A percentile compares a stretch with the other conserved stretches of the same genome.
Conservation (phyloP, 2,888 invertebrate genomes). For the Oxycera nigricornis region DNA sequence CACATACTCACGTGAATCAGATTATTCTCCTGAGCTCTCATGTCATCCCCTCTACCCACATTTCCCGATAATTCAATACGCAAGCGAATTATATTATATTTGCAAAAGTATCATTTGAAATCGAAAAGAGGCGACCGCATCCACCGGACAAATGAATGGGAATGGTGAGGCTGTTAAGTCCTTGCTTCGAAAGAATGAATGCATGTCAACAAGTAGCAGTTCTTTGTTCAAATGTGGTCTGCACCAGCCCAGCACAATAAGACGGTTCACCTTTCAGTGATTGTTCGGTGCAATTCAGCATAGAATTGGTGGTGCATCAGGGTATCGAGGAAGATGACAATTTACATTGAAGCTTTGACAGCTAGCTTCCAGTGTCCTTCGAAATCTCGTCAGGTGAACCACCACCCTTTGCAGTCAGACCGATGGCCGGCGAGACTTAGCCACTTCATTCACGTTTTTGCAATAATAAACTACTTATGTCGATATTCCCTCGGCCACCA, state of each 20-base stretch:
- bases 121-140: too few species aligned
- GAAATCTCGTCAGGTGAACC: not conserved
- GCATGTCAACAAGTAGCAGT: constrained; percentile 20
- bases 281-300: constrained; percentile 11
- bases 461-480: constrained; percentile 2
- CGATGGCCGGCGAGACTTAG: not conserved
- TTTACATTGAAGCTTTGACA: not conserved
- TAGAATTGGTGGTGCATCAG: not conserved
- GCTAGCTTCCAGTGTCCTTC: not conserved
- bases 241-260: not conserved
- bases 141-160: not conserved
- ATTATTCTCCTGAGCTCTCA: too few species aligned
- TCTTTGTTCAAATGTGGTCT: constrained; percentile 11
- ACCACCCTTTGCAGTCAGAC: not conserved
- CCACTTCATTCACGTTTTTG: not conserved
- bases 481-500: constrained; percentile 7
- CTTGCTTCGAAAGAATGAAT: not conserved
- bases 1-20: too few species aligned
- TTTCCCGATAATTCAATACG: too few species aligned
- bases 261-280: constrained; percentile 4
- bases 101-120: too few species aligned
- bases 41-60: too few species aligned
- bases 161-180: not conserved
- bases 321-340: not conserved
- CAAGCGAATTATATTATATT: too few species aligned